A percentile compares a stretch with the other conserved stretches of the same genome.
These are phyloP conservation scores for mouse (Mus musculus) DNA, from an alignment of 2,113 vertebrate species.

Conservation along the genomic window GRCm39 chr6:6463501-6464000, in stretches of 20 bases:
- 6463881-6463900: constrained; percentile 84
- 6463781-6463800: constrained; percentile 72
- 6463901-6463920: constrained; percentile 91
- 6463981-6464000: constrained; percentile 85
- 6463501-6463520: neutral
- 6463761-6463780: constrained; percentile 64
- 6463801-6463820: constrained; percentile 77
- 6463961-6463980: constrained; percentile 86
- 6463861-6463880: constrained; percentile 89
- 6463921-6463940: constrained; percentile 92
- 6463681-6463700: constrained; percentile 55
- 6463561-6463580: neutral
- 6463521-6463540: constrained; percentile 35
- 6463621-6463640: neutral
- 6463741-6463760: constrained; percentile 63
- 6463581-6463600: neutral
- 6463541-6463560: neutral
- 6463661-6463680: constrained; percentile 10
- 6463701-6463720: constrained; percentile 63
- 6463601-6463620: constrained; percentile 54
- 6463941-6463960: constrained; percentile 88
- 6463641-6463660: neutral
- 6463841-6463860: constrained; percentile 91
- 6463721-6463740: constrained; percentile 72
- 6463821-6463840: constrained; percentile 79